Percentiles rank a stretch among this genome's conserved stretches.
These are phyloP conservation scores for Osmoderma eremita DNA, from an alignment of 2,888 invertebrate genomes.

Conservation along the genomic window DNA sequence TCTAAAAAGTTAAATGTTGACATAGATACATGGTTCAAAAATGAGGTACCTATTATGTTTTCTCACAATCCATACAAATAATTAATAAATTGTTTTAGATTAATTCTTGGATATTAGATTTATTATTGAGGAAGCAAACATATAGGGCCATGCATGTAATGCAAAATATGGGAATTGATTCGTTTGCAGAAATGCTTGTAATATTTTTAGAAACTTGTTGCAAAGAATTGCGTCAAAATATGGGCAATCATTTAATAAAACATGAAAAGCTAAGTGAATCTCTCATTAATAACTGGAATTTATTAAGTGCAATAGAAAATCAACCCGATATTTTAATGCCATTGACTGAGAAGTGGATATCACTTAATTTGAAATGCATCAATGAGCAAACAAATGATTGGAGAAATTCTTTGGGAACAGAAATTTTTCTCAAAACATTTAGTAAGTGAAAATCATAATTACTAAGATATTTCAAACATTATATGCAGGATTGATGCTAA, in stretches of 20 bases:
- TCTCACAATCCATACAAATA: constrained; percentile 28
- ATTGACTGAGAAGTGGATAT: constrained; percentile 22
- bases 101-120: constrained; percentile 71
- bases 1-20: constrained; percentile 67
- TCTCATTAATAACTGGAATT: constrained; percentile 61
- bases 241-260: constrained; percentile 73
- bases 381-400: constrained; percentile 58
- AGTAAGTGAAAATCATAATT: constrained; percentile 62
- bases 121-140: constrained; percentile 71
- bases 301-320: constrained; percentile 55
- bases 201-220: constrained; percentile 70
- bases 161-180: constrained; percentile 70
- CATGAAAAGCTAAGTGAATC: constrained; percentile 59
- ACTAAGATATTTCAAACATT: background rate
- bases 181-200: constrained; percentile 68
- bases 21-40: constrained; percentile 68
- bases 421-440: constrained; percentile 68
- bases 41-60: constrained; percentile 64
- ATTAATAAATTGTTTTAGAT: constrained; percentile 65
- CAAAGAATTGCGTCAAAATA: constrained; percentile 71
- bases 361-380: constrained; percentile 39
- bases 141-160: constrained; percentile 73
- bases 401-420: constrained; percentile 69
- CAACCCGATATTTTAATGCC: constrained; percentile 24
- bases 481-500: background rate